Base-by-base conservation (phyloP, 2,113 vertebrate genomes). In the Sinocyclocheilus rhinocerous region DNA sequence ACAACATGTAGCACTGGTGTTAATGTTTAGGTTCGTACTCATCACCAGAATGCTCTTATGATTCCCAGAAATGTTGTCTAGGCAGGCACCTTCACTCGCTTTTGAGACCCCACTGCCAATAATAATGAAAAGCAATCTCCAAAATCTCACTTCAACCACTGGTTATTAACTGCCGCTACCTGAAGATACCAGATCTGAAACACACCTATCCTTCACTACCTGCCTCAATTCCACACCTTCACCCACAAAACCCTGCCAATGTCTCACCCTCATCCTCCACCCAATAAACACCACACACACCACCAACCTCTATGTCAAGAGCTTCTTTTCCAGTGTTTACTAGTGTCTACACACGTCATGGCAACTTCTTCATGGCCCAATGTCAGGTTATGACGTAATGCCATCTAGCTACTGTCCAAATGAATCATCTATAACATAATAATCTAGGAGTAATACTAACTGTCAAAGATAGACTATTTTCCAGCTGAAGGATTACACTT, bases 111-210 rank as follows among this genome's bases (percentile, higher is more conserved):
- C 1, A 22, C 70, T 42, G 70, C 18, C 4, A 18, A 42, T 20
- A 70, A 59, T 45, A 83, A 83, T 22, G 26, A 69, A 22, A 67
- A 69, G 61, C 18, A 45, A 70, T 83, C 42, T 70, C 45, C 4
- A 2, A 67, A 83, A 55, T 83, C 65, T 69, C 79, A 81, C 42
- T 65, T 24, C 59, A 81, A 24, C 79, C 59, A 50, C 42, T 33
- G 18, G 61, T 52, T 83, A 83, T 83, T 70, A 83, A 45, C 69
- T 45, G 8, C 4, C 4, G 13, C 59, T 42, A 82, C 63, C 81
- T 52, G 81, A 52, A 83, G 65, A 55, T 13, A 70, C 8, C 63
- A 45, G 63, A 69, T 20, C 42, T 52, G 59, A 70, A 82, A 69
- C 81, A 45, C 9, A 48, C 45, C 48, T 26, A 70, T 83, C 81